Percentiles rank a stretch among this genome's conserved stretches.
phyloP scores from a whole-genome alignment of 2,888 invertebrate species.

The Myopa tessellatipennis region DNA sequence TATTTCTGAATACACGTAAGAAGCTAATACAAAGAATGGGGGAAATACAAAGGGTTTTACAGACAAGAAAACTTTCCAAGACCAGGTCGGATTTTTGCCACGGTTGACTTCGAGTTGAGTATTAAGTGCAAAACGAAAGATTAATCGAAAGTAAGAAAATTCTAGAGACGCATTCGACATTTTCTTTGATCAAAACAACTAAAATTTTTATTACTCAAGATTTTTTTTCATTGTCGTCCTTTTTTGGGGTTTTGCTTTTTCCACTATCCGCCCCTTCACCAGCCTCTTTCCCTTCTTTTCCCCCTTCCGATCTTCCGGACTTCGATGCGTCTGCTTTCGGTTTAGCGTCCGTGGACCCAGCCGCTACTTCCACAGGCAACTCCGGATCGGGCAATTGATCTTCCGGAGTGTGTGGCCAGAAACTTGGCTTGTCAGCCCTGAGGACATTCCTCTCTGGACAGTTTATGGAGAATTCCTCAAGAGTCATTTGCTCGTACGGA shows the following conservation, averaged over 20 bases:
- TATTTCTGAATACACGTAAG: not conserved
- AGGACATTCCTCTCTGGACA: slow-evolving; percentile 78
- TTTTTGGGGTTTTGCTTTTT: not conserved
- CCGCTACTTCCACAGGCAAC: not conserved
- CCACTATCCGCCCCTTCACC: not conserved
- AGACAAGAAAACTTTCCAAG: not conserved
- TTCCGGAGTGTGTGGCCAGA: slow-evolving; percentile 84
- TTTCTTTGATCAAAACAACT: not conserved
- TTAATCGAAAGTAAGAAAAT: not conserved
- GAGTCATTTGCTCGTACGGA: slow-evolving; percentile 85
- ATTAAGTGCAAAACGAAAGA: too few species aligned
- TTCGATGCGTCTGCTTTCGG: not conserved
- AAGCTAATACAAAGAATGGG: not conserved
- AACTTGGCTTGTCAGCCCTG: slow-evolving; percentile 78
- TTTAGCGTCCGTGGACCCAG: not conserved
- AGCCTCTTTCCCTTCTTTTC: not conserved
- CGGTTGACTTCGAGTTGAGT: too few species aligned
- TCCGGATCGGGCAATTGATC: slow-evolving; percentile 66
- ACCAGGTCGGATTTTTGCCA: too few species aligned
- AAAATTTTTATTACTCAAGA: slow-evolving; percentile 17
- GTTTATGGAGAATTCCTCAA: slow-evolving; percentile 77
- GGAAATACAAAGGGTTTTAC: not conserved
- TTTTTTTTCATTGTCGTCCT: not conserved
- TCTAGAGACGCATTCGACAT: not conserved
- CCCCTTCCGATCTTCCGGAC: not conserved